Percentiles rank a stretch among this genome's conserved stretches.
These are phyloP conservation scores for Stenurella melanura DNA, from an alignment of 2,888 invertebrate species.

Conservation along the genomic window DNA sequence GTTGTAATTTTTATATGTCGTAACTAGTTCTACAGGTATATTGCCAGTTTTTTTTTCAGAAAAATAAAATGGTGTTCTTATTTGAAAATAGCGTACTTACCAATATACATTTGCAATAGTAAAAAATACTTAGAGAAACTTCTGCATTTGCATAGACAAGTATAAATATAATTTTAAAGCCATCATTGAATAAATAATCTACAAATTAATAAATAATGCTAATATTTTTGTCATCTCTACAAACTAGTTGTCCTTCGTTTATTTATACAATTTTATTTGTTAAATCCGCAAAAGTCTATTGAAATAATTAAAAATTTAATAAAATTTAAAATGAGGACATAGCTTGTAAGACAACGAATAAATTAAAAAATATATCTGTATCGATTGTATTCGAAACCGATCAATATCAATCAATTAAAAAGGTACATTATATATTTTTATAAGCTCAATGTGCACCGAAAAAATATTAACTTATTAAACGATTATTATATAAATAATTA, in stretches of 20 bases:
- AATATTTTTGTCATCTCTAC: conserved; percentile 52
- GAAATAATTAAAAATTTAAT: conserved; percentile 14
- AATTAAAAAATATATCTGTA: not conserved
- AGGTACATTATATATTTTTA: conserved; percentile 5
- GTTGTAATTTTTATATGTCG: conserved; percentile 42
- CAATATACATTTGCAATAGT: not conserved
- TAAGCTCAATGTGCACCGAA: conserved; percentile 9
- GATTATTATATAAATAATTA: conserved; percentile 18
- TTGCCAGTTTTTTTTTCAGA: conserved; percentile 36
- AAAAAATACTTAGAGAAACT: not conserved
- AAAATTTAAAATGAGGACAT: conserved; percentile 20
- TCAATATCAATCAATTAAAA: not conserved
- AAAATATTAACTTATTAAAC: conserved; percentile 14
- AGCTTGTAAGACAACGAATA: not conserved
- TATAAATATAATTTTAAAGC: conserved; percentile 12
- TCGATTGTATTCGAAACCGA: conserved; percentile 1
- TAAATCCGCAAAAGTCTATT: conserved; percentile 29
- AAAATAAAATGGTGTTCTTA: conserved; percentile 38
- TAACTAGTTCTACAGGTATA: conserved; percentile 47
- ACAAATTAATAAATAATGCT: conserved; percentile 52
- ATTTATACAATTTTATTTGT: conserved; percentile 45
- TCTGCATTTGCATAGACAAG: not conserved
- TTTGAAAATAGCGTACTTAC: not conserved
- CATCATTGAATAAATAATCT: conserved; percentile 5
- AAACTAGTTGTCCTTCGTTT: conserved; percentile 55